These are phyloP conservation scores for Drosophila orosa DNA, from an alignment of 1,140 invertebrate species.

Conservation along the genomic window DNA sequence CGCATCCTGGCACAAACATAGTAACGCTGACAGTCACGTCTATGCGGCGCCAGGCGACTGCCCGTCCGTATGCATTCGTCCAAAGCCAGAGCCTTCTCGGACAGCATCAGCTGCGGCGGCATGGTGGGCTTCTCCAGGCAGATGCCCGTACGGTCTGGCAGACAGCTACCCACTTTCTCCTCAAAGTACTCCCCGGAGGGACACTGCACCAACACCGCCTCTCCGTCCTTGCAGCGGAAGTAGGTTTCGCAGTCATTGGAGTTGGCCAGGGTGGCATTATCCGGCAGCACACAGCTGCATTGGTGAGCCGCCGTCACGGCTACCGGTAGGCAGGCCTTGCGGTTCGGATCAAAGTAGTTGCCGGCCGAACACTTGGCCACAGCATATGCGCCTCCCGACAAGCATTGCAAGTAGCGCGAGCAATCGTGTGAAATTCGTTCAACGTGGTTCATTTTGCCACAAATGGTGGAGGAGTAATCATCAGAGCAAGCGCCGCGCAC, in stretches of 20 bases:
- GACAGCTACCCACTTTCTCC: slow-evolving; percentile 23
- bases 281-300: slow-evolving; percentile 67
- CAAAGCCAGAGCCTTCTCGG: slow-evolving; percentile 20
- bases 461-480: background rate
- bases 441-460: slow-evolving; percentile 14
- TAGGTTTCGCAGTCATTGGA: slow-evolving; percentile 62
- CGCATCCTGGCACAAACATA: slow-evolving; percentile 30
- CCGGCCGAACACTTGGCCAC: slow-evolving; percentile 37
- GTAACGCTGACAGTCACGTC: slow-evolving; percentile 51
- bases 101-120: slow-evolving; percentile 8
- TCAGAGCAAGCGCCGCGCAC: slow-evolving; percentile 37
- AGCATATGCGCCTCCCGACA: slow-evolving; percentile 23
- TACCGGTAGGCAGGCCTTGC: slow-evolving; percentile 46
- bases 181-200: slow-evolving; percentile 53
- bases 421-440: slow-evolving; percentile 47
- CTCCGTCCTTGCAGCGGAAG: slow-evolving; percentile 48
- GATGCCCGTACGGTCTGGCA: slow-evolving; percentile 53
- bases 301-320: slow-evolving; percentile 47
- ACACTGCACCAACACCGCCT: slow-evolving; percentile 51
- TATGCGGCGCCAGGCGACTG: slow-evolving; percentile 36
- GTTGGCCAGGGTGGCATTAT: slow-evolving; percentile 53
- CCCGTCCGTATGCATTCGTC: slow-evolving; percentile 41
- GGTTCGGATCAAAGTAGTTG: slow-evolving; percentile 42
- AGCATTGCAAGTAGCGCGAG: slow-evolving; percentile 33
- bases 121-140: slow-evolving; percentile 44